Percentiles rank a stretch among this genome's conserved stretches.
Evolutionary conservation across 2,888 invertebrate genomes (phyloP).

Genomic region (Herminia tarsipennalis): DNA sequence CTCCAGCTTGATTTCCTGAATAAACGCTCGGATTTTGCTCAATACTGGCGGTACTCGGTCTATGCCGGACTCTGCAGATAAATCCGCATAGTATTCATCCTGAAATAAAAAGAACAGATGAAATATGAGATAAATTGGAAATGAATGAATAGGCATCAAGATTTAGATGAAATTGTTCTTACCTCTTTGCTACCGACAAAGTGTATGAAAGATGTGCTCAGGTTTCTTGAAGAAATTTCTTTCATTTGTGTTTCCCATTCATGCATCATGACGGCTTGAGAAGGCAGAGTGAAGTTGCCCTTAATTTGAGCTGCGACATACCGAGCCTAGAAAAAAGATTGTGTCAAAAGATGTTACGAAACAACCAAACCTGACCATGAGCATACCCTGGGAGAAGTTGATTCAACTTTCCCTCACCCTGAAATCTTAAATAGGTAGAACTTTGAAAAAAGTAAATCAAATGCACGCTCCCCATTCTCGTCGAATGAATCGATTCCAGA

Average conservation of each 20-base stretch:
- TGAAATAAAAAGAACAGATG: conserved; percentile 41
- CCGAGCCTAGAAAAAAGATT: conserved; percentile 67
- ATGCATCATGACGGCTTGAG: conserved; percentile 68
- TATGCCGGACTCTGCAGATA: conserved; percentile 72
- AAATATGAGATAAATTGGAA: too few species aligned
- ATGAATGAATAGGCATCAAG: too few species aligned
- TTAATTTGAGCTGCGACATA: conserved; percentile 69
- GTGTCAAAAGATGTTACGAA: too few species aligned
- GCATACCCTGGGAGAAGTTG: too few species aligned
- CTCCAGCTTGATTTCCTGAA: conserved; percentile 63
- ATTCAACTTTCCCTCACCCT: too few species aligned
- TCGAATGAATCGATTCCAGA: too few species aligned
- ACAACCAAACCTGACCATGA: too few species aligned
- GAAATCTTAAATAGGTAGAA: too few species aligned
- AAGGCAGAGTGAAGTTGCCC: conserved; percentile 72
- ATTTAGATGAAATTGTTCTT: neutral
- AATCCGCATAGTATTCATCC: conserved; percentile 71
- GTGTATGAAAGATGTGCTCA: conserved; percentile 67
- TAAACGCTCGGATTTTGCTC: conserved; percentile 66
- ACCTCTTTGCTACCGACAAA: conserved; percentile 66
- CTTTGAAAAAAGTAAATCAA: too few species aligned
- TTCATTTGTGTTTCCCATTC: conserved; percentile 69
- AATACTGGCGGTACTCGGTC: conserved; percentile 75
- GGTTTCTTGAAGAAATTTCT: conserved; percentile 52
- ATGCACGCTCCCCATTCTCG: too few species aligned